phyloP scores from a whole-genome alignment of 2,113 vertebrate species.

The Hoplias malabaricus region DNA sequence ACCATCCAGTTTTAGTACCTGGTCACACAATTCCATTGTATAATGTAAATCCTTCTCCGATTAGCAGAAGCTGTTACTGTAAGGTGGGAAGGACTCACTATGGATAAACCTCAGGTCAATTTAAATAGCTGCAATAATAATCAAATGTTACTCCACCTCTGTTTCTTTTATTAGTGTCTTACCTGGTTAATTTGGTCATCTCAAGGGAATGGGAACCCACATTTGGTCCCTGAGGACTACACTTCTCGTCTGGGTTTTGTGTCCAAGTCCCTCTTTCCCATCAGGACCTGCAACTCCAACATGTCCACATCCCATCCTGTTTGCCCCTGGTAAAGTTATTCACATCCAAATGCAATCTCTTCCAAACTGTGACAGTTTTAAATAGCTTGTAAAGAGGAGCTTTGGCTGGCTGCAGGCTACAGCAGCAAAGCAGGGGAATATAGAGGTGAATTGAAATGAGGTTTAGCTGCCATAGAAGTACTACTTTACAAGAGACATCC shows the following conservation, averaged over 20 bases:
- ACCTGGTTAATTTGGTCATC: neutral
- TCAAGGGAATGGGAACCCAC: slow-evolving; percentile 4
- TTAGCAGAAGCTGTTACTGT: too few species aligned
- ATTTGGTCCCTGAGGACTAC: neutral
- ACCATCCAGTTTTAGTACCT: too few species aligned
- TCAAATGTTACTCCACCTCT: too few species aligned
- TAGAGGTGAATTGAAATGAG: neutral
- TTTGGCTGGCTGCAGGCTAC: neutral
- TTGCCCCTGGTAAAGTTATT: slow-evolving; percentile 18
- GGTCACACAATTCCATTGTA: too few species aligned
- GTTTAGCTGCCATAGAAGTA: neutral
- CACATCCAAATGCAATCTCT: neutral
- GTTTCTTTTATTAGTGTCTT: neutral
- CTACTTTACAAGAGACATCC: neutral
- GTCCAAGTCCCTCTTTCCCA: neutral
- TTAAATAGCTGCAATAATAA: too few species aligned
- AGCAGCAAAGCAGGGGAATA: slow-evolving; percentile 6
- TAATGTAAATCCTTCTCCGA: too few species aligned
- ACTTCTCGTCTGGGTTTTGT: slow-evolving; percentile 6
- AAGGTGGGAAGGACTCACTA: too few species aligned
- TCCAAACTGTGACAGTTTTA: slow-evolving; percentile 21
- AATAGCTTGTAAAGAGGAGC: slow-evolving; percentile 1
- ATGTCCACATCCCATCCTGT: neutral
- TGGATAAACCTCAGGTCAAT: too few species aligned
- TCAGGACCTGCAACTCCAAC: neutral